Conservation (phyloP, 2,113 vertebrate genomes). For the Hucho hucho region DNA sequence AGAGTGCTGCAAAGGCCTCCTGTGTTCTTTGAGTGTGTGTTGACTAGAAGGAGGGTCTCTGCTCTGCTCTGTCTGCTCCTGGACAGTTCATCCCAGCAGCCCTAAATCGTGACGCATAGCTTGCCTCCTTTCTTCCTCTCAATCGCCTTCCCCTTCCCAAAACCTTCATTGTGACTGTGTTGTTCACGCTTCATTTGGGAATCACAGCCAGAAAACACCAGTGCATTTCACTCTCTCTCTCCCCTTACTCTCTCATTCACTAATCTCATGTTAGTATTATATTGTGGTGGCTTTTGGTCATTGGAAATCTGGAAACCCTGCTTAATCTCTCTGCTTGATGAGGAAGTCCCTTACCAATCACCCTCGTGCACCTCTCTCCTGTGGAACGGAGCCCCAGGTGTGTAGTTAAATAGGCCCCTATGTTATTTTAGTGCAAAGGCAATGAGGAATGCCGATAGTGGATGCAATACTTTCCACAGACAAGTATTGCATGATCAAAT, state of each 20-base stretch:
- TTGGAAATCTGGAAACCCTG: background rate
- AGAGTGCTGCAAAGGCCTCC: background rate
- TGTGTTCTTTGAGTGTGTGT: background rate
- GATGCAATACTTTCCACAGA: conserved; percentile 12
- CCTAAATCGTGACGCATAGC: background rate
- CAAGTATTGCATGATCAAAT: background rate
- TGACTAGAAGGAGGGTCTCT: background rate
- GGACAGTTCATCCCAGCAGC: background rate
- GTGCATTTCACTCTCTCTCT: conserved; percentile 34
- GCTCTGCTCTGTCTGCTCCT: background rate
- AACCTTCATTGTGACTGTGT: conserved; percentile 39
- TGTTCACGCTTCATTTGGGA: conserved; percentile 55
- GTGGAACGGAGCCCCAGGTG: background rate
- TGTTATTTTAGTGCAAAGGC: background rate
- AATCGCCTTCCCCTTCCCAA: conserved; percentile 8
- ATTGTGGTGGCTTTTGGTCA: background rate
- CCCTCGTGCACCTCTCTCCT: background rate
- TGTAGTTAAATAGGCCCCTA: background rate
- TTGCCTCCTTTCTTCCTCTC: conserved; percentile 13
- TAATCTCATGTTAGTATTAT: background rate
- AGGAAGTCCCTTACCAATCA: background rate
- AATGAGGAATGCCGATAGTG: background rate
- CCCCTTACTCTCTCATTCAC: conserved; percentile 3
- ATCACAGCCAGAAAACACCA: conserved; percentile 52
- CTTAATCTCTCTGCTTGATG: background rate